Base-by-base conservation (phyloP, 2,113 vertebrate species). In the Pimephales promelas region DNA sequence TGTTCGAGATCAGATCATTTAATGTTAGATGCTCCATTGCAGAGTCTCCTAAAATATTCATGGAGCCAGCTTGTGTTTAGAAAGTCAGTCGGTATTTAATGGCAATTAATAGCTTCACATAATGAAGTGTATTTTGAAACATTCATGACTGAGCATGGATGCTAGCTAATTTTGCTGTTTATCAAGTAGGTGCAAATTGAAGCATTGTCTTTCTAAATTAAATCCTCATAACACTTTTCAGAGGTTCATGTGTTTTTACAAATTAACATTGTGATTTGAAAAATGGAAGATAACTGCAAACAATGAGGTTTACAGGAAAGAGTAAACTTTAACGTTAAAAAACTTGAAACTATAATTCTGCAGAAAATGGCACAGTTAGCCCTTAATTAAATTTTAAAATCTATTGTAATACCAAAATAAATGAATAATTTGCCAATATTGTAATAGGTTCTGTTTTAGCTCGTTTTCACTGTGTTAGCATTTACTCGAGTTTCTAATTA, bases 41-140 rank as follows among this genome's bases (percentile, higher is more conserved):
- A 45, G 34, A 45, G 20, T 36, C 45, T 68, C 62, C 45, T 81
- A 52, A 81, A 81, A 68, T 52, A 49, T 80, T 80, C 10, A 80
- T 80, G 26, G 26, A 52, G 16, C 14, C 36, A 78, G 75, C 34
- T 78, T 78, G 52, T 77, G 34, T 61, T 78, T 78, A 59, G 3
- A 16, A 47, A 28, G 59, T 64, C 40, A 10, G 40, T 49, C 18
- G 1, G 36, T 31, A 64, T 24, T 64, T 79, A 64, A 47, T 45
- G 59, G 59, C 14, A 78, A 78, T 24, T 16, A 26, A 78, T 59
- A 22, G n/a, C 54, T 26, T 40, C 52, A 40, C 74, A 57, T n/a
- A 31, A 57, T 57, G 10, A 77, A 56, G 75, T 59, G 31, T n/a
- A n/a, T 43, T 77, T 40, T 43, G 20, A 59, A 78, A 59, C 31